Percentiles rank a stretch among this genome's conserved stretches.
Conservation (phyloP, 2,113 vertebrate genomes). For the Hipposideros armiger region DNA sequence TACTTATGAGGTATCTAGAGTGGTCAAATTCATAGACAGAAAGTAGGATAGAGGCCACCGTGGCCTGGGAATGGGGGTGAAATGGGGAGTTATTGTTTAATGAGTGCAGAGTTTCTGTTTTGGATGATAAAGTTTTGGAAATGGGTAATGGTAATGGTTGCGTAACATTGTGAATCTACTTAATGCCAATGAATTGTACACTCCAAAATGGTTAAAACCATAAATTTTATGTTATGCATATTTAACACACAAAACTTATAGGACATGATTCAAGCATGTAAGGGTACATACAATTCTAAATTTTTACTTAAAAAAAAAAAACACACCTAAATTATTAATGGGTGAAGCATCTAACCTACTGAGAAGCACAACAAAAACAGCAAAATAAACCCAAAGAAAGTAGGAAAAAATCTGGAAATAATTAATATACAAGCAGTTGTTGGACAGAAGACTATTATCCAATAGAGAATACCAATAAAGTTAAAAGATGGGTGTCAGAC, state of each 20-base stretch:
- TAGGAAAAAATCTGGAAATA: neutral
- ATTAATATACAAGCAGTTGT: neutral
- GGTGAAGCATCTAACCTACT: neutral
- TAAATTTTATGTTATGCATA: neutral
- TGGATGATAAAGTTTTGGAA: neutral
- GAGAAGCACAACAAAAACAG: neutral
- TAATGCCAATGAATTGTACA: neutral
- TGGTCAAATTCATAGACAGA: neutral
- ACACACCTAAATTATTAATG: neutral
- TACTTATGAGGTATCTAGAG: neutral
- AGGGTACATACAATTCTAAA: neutral
- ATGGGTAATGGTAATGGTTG: neutral
- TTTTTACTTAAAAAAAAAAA: constrained; percentile 48
- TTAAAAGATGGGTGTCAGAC: neutral
- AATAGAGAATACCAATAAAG: neutral
- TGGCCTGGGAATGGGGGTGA: neutral
- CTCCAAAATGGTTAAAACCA: neutral
- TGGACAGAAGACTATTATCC: neutral
- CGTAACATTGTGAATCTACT: neutral
- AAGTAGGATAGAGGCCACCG: neutral
- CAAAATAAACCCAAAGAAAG: constrained; percentile 21
- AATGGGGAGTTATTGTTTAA: neutral
- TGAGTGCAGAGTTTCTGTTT: neutral
- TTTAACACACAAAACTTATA: neutral
- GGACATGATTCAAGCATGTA: neutral